Evolutionary conservation across 2,888 invertebrate species (phyloP).

Genomic region (Conops quadrifasciatus): DNA sequence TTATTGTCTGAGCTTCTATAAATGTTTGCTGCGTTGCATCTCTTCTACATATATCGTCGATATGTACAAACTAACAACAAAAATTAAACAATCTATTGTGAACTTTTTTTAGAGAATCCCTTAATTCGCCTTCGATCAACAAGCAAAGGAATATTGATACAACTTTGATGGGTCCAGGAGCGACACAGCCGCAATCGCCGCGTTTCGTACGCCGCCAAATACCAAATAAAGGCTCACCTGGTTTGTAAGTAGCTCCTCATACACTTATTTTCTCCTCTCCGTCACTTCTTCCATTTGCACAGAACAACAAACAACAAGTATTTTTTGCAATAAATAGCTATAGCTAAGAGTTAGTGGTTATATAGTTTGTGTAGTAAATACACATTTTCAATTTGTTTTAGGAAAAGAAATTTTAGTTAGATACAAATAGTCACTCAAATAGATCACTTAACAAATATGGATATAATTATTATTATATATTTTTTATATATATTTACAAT

Average conservation of each 20-base stretch:
- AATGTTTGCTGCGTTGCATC: too few species aligned
- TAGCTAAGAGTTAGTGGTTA: neutral
- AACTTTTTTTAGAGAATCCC: slow-evolving; percentile 49
- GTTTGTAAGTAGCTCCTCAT: slow-evolving; percentile 52
- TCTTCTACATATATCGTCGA: too few species aligned
- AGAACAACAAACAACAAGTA: neutral
- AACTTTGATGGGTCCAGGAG: slow-evolving; percentile 39
- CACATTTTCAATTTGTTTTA: neutral
- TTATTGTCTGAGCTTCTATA: too few species aligned
- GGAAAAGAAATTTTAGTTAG: too few species aligned
- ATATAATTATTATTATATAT: too few species aligned
- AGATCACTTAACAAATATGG: too few species aligned
- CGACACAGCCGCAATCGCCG: slow-evolving; percentile 51
- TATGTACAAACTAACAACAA: too few species aligned
- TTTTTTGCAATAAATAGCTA: neutral
- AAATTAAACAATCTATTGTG: too few species aligned
- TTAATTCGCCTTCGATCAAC: slow-evolving; percentile 51
- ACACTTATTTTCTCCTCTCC: neutral
- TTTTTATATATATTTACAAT: too few species aligned
- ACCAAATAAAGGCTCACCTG: slow-evolving; percentile 54
- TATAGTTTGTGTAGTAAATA: neutral
- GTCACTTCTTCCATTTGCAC: neutral
- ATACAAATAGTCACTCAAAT: too few species aligned
- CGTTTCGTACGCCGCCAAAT: slow-evolving; percentile 50
- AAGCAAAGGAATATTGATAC: slow-evolving; percentile 46